Evolutionary conservation across 2,888 invertebrate species (phyloP), one percentile per base, ranked within the genome.

Genomic region (Tenthredo scrophulariae): DNA sequence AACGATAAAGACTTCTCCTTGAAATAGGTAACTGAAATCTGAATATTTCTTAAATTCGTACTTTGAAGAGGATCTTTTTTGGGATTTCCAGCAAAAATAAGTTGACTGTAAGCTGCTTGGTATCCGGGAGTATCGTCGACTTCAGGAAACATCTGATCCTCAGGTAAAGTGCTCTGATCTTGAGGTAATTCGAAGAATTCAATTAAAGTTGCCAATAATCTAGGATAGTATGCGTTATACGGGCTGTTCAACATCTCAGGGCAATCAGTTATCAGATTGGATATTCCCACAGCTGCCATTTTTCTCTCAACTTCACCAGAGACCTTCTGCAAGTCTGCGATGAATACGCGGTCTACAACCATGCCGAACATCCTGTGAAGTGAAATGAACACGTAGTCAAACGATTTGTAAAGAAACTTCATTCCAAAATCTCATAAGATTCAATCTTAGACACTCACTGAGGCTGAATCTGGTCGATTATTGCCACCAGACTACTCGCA

Each of bases 241-340:
- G 95, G 95, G 87, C 96, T 96, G 86, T 95, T 95, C 9, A 96
- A 92, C 94, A 97, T 94, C 86, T 94, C 94, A 0, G 96, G 95
- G 86, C 96, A 95, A 91, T 98, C 98, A 86, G 97, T 97, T 0
- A 99, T 94, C 87, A 99, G 93, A 92, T 97, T 97, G 2, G 97
- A 96, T 89, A 98, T 95, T 84, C 99, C 99, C 58, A 98, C 97
- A 0, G 98, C 97, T 84, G 98, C 97, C 87, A 98, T 97, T 94
- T 98, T 98, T 85, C 97, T 96, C 91, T 99, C 99, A 46, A 97
- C 94, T 77, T 95, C 94, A 1, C 98, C 98, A 15, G 96, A 95
- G 18, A 99, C 96, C 92, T 98, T 98, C 93, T 97, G 97, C 90
- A 98, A 94, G 91, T 99, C 99, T 0, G 97, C 94, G 29, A 99